phyloP scores from a whole-genome alignment of 2,797 vertebrate genomes.

The Crenichthys baileyi region DNA sequence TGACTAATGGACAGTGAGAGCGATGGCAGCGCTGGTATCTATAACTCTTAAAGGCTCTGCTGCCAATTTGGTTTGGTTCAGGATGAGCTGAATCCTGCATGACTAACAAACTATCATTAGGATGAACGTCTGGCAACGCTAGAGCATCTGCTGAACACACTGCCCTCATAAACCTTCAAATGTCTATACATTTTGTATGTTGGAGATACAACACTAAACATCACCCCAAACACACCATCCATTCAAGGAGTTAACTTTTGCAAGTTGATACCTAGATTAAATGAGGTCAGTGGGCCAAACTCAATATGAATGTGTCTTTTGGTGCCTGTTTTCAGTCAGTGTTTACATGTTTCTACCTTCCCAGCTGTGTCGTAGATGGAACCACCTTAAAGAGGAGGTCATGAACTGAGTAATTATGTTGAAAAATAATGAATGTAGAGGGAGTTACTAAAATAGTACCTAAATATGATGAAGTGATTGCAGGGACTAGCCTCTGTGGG shows the following conservation, averaged over 20 bases:
- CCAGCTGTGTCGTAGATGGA: background rate
- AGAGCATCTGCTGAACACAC: background rate
- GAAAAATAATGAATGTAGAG: background rate
- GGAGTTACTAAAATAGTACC: background rate
- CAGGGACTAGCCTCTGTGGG: background rate
- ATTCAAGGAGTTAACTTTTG: background rate
- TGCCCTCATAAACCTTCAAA: background rate
- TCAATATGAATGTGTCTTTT: background rate
- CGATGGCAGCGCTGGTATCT: background rate
- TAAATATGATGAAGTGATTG: background rate
- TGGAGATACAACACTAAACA: background rate
- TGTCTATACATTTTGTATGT: background rate
- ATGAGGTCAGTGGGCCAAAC: background rate
- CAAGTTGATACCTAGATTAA: background rate
- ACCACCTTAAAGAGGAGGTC: background rate
- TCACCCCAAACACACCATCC: background rate
- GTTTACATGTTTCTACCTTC: background rate
- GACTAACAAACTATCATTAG: constrained; percentile 3
- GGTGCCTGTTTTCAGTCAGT: background rate
- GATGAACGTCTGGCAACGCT: background rate
- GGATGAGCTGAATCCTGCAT: background rate
- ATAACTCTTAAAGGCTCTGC: constrained; percentile 1
- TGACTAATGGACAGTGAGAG: background rate
- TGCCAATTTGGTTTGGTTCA: background rate
- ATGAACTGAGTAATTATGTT: background rate